These are phyloP conservation scores for Brachypterus glaber DNA, from an alignment of 2,888 invertebrate species.

Conservation along the genomic window DNA sequence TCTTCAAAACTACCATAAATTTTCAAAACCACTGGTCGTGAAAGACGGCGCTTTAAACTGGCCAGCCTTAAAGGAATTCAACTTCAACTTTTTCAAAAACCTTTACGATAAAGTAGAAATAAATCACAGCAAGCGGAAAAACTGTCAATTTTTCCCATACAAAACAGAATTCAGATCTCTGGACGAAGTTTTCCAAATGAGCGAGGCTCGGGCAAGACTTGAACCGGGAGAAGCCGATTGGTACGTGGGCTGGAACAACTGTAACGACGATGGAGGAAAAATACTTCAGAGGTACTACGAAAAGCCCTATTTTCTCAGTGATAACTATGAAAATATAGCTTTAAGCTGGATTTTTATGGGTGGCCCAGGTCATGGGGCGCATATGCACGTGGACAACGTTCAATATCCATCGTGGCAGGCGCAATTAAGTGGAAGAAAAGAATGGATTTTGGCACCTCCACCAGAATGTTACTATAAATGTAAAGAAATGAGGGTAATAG, in stretches of 20 bases:
- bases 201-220: conserved; percentile 54
- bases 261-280: conserved; percentile 73
- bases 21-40: conserved; percentile 72
- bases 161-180: conserved; percentile 74
- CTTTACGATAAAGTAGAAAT: conserved; percentile 54
- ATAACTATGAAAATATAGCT: conserved; percentile 75
- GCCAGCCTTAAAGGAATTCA: conserved; percentile 55
- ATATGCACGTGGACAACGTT: conserved; percentile 94
- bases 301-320: conserved; percentile 83
- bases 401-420: conserved; percentile 95
- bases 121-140: conserved; percentile 30
- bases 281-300: conserved; percentile 67
- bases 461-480: conserved; percentile 84
- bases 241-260: conserved; percentile 86
- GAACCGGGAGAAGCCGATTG: conserved; percentile 40
- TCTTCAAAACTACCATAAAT: conserved; percentile 65
- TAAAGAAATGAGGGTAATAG: conserved; percentile 54
- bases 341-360: conserved; percentile 98
- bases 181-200: conserved; percentile 76
- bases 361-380: conserved; percentile 86
- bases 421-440: conserved; percentile 79
- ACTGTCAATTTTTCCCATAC: conserved; percentile 92
- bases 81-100: conserved; percentile 73
- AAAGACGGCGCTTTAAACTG: conserved; percentile 74
- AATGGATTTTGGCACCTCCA: conserved; percentile 85